Percentiles rank a stretch among this genome's conserved stretches.
These are phyloP conservation scores for Corythoichthys haematopterus DNA, from an alignment of 2,113 vertebrate species.

Conservation along the genomic window DNA sequence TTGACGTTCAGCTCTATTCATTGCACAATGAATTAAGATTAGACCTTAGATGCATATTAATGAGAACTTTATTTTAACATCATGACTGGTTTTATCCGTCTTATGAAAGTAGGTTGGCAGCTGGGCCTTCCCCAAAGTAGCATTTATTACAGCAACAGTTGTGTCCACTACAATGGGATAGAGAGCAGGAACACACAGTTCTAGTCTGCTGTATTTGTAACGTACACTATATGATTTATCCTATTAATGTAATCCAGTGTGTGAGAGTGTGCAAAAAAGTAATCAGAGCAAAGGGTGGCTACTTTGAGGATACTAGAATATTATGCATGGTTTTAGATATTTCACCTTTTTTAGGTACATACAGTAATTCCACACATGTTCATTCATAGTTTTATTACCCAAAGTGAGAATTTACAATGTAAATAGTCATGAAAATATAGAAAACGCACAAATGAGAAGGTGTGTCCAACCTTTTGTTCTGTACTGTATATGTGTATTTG, in stretches of 20 bases:
- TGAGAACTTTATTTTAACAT: slow-evolving; percentile 2
- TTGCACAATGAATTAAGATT: background rate
- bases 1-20: background rate
- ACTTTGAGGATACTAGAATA: too few relatives aligned
- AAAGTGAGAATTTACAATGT: too few relatives aligned
- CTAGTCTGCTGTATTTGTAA: background rate
- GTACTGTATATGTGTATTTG: too few relatives aligned
- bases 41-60: background rate
- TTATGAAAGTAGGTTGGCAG: background rate
- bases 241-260: slow-evolving; percentile 34
- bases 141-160: slow-evolving; percentile 28
- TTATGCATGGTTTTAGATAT: too few relatives aligned
- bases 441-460: too few relatives aligned
- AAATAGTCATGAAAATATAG: too few relatives aligned
- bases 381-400: too few relatives aligned
- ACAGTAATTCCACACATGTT: too few relatives aligned
- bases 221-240: slow-evolving; percentile 17
- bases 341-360: too few relatives aligned
- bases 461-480: too few relatives aligned
- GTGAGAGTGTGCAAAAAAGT: background rate
- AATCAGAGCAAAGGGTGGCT: too few relatives aligned
- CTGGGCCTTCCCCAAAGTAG: background rate
- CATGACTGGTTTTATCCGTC: slow-evolving; percentile 26
- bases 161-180: background rate
- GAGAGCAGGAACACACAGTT: slow-evolving; percentile 13